Percentiles rank a stretch among this genome's conserved stretches.
phyloP scores from a whole-genome alignment of 2,113 vertebrate genomes.

The Aspiorhynchus laticeps region DNA sequence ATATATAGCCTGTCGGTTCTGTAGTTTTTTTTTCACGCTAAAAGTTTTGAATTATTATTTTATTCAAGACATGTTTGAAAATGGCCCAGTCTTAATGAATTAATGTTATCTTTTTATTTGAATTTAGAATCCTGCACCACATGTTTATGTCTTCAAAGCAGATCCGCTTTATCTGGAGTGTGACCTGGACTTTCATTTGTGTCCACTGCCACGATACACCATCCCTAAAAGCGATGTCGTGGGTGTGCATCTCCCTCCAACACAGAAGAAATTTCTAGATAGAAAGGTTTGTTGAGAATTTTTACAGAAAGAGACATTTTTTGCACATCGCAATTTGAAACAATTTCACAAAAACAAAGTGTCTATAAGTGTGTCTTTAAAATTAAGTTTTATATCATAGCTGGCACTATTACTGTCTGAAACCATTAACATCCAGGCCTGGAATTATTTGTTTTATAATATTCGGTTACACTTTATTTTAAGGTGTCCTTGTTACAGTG shows the following conservation, averaged over 20 bases:
- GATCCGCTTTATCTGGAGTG: constrained; percentile 82
- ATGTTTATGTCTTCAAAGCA: constrained; percentile 75
- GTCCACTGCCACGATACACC: constrained; percentile 81
- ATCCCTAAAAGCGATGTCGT: constrained; percentile 61
- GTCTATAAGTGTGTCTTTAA: neutral
- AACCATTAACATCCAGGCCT: neutral
- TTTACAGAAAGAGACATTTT: neutral
- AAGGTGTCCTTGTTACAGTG: too few species aligned
- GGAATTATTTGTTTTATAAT: neutral
- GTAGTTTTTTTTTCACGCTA: neutral
- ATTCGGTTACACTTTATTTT: too few species aligned
- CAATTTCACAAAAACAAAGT: neutral
- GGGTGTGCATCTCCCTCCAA: constrained; percentile 68
- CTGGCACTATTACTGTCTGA: neutral
- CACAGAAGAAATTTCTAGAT: constrained; percentile 79
- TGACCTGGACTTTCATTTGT: constrained; percentile 83
- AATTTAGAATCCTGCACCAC: constrained; percentile 86
- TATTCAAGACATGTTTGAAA: constrained; percentile 1
- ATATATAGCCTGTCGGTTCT: neutral
- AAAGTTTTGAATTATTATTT: neutral
- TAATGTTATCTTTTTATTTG: neutral
- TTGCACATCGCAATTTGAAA: neutral
- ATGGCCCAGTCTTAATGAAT: constrained; percentile 21
- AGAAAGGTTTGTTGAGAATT: constrained; percentile 71
- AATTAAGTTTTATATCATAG: neutral